Conservation (phyloP, 2,888 invertebrate genomes). For the Pseudoips prasinana region DNA sequence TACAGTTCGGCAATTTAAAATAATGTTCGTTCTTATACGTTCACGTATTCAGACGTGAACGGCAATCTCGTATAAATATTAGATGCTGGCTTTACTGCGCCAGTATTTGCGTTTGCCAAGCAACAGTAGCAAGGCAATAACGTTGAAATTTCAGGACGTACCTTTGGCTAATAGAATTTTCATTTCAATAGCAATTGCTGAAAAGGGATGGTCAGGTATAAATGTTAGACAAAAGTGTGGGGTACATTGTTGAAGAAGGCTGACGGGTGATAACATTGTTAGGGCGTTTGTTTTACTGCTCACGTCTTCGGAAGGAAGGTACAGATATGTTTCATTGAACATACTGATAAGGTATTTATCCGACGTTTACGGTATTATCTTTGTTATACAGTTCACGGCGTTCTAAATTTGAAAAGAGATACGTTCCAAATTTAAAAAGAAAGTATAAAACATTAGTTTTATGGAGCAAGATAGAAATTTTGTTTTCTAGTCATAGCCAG, state of each 20-base stretch:
- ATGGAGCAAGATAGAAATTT: too few relatives aligned
- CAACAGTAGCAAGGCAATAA: constrained; percentile 42
- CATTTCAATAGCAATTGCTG: constrained; percentile 52
- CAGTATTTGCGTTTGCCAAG: constrained; percentile 54
- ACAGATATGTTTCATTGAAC: constrained; percentile 10
- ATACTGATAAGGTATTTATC: constrained; percentile 8
- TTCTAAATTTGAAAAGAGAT: too few relatives aligned
- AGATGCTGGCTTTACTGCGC: constrained; percentile 44
- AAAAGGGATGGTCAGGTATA: constrained; percentile 26
- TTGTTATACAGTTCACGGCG: too few relatives aligned
- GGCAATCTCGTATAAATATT: constrained; percentile 70
- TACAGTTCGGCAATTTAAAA: constrained; percentile 46
- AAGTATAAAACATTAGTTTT: too few relatives aligned
- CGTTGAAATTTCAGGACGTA: constrained; percentile 45
- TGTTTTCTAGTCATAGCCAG: too few relatives aligned
- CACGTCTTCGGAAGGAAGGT: constrained; percentile 13
- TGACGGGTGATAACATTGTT: constrained; percentile 25
- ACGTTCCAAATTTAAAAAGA: too few relatives aligned
- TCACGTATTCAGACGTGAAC: constrained; percentile 48
- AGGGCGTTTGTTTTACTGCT: constrained; percentile 17
- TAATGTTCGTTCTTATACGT: constrained; percentile 44
- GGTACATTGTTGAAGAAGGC: constrained; percentile 20
- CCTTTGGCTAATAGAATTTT: constrained; percentile 57
- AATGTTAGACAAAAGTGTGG: constrained; percentile 28
- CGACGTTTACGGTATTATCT: constrained; percentile 1